These are phyloP conservation scores for Bolborhynchus lineola DNA, from an alignment of 2,113 vertebrate species.

Conservation along the genomic window DNA sequence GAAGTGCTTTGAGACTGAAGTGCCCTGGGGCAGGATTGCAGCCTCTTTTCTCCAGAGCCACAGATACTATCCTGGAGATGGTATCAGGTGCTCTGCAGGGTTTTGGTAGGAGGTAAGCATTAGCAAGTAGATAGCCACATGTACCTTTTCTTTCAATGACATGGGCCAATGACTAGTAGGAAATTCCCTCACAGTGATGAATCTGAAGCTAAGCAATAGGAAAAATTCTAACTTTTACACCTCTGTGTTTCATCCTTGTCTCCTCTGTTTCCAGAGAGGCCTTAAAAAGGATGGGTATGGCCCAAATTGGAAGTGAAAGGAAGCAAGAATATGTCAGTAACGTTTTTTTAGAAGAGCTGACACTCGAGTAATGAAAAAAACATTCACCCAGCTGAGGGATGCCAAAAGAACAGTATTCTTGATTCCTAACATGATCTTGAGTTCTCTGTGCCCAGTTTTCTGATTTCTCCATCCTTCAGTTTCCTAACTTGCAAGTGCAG, in stretches of 20 bases:
- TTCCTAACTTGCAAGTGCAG: background rate
- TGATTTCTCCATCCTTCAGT: background rate
- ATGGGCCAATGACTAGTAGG: background rate
- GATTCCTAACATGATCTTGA: background rate
- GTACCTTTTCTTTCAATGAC: background rate
- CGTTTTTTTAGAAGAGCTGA: conserved; percentile 30
- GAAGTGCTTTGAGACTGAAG: background rate
- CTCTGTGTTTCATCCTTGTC: conserved; percentile 9
- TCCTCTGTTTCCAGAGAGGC: background rate
- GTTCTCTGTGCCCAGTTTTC: background rate
- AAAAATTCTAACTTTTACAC: background rate
- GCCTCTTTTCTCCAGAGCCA: background rate
- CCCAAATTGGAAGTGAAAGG: conserved; percentile 30
- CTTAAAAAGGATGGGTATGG: background rate
- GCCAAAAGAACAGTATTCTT: background rate
- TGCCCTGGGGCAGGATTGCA: background rate
- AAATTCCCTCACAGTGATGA: background rate
- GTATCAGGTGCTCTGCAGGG: background rate
- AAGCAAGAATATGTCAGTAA: conserved; percentile 4
- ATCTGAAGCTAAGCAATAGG: background rate
- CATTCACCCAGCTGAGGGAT: background rate
- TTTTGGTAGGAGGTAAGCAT: background rate
- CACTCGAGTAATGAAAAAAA: background rate
- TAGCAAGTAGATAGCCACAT: background rate
- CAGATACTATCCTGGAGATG: background rate